phyloP scores from a whole-genome alignment of 2,797 vertebrate genomes.

The Chaenodraco wilsoni region DNA sequence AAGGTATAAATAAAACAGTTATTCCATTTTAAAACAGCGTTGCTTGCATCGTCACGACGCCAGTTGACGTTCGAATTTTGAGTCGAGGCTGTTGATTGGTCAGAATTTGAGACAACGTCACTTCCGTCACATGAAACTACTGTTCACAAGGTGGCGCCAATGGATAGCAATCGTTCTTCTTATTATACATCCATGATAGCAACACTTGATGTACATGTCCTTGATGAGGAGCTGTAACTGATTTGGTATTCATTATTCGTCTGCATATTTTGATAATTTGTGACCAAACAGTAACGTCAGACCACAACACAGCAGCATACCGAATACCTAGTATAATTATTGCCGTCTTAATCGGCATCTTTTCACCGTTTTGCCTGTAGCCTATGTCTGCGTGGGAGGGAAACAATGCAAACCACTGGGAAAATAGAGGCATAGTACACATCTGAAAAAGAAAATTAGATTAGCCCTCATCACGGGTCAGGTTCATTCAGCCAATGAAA shows the following conservation, averaged over 20 bases:
- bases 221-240: not conserved
- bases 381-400: not conserved
- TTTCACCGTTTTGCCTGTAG: conserved; percentile 14
- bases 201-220: not conserved
- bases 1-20: not conserved
- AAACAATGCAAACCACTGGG: conserved; percentile 33
- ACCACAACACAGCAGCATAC: not conserved
- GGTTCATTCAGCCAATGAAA: conserved; percentile 31
- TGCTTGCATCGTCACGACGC: not conserved
- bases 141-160: conserved; percentile 50
- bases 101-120: conserved; percentile 31
- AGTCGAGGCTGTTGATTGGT: conserved; percentile 70
- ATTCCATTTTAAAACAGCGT: not conserved
- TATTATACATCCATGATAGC: not conserved
- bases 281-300: conserved; percentile 10
- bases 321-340: conserved; percentile 43
- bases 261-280: conserved; percentile 16
- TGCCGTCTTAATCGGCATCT: conserved; percentile 20
- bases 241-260: conserved; percentile 29
- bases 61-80: conserved; percentile 72
- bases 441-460: conserved; percentile 40
- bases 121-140: conserved; percentile 18
- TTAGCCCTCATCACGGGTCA: conserved; percentile 38
- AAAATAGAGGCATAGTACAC: conserved; percentile 10
- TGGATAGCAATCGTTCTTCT: not conserved